Conservation (phyloP, 2,888 invertebrate species). For the Netelia fuscicornis region DNA sequence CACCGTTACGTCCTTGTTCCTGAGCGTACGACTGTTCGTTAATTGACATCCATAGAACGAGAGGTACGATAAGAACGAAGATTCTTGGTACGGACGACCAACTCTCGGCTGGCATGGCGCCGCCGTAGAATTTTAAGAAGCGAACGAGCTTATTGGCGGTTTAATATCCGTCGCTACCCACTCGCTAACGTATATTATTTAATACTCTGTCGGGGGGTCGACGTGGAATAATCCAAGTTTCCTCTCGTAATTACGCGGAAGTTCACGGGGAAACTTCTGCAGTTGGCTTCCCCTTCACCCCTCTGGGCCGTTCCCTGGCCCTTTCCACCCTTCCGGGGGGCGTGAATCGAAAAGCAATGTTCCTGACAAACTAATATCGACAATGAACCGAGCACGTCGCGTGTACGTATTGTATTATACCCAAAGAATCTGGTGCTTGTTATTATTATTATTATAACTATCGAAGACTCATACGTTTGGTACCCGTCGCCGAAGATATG, state of each 20-base stretch:
- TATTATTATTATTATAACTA: too few relatives aligned
- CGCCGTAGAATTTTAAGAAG: neutral
- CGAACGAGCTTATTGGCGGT: neutral
- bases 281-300: too few relatives aligned
- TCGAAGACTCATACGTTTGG: neutral
- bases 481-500: neutral
- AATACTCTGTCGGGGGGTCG: neutral
- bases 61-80: neutral
- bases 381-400: too few relatives aligned
- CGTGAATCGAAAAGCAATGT: too few relatives aligned
- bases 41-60: slow-evolving; percentile 17
- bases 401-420: too few relatives aligned
- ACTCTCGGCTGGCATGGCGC: slow-evolving; percentile 33
- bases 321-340: too few relatives aligned
- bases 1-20: slow-evolving; percentile 19
- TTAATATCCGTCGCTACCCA: neutral
- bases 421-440: too few relatives aligned
- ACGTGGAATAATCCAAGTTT: neutral
- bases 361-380: too few relatives aligned
- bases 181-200: neutral
- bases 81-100: neutral
- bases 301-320: too few relatives aligned
- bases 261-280: neutral
- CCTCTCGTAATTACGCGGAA: neutral
- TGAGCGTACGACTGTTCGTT: neutral